Evolutionary conservation across 1,140 invertebrate genomes (phyloP).

Genomic region (Holcopasites calliopsidis): DNA sequence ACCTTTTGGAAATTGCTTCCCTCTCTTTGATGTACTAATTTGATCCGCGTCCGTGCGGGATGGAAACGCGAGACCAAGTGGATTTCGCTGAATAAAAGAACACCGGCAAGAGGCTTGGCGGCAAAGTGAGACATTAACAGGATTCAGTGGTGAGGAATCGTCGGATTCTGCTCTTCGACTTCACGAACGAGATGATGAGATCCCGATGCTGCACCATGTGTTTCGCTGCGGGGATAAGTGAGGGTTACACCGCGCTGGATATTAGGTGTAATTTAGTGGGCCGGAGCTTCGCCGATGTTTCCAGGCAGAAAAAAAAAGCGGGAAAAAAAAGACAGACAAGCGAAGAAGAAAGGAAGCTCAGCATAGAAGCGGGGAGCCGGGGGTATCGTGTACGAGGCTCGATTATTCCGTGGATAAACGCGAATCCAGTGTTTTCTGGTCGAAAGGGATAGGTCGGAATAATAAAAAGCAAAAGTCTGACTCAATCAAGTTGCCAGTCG

Average conservation of each 20-base stretch:
- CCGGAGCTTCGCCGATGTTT: neutral
- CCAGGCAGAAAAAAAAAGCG: neutral
- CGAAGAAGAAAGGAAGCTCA: neutral
- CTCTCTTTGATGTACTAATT: conserved; percentile 52
- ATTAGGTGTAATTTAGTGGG: conserved; percentile 67
- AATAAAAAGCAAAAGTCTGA: conserved; percentile 42
- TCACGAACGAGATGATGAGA: conserved; percentile 48
- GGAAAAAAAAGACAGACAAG: neutral
- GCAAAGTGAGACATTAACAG: conserved; percentile 45
- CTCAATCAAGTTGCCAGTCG: conserved; percentile 32
- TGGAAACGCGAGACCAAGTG: conserved; percentile 45
- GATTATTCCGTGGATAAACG: conserved; percentile 25
- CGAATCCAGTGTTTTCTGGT: neutral
- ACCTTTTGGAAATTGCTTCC: conserved; percentile 30
- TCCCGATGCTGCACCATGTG: conserved; percentile 58
- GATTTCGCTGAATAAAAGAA: conserved; percentile 60
- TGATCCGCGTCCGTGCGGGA: conserved; percentile 3
- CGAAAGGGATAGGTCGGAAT: conserved; percentile 21
- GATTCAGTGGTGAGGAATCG: conserved; percentile 21
- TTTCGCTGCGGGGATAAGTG: conserved; percentile 58
- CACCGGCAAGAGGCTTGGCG: conserved; percentile 18
- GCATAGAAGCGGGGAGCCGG: neutral
- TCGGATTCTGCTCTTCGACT: conserved; percentile 6
- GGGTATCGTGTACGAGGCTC: neutral
- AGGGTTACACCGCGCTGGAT: conserved; percentile 57